Evolutionary conservation across 2,888 invertebrate species (phyloP).

Genomic region (Smittia aterrima): DNA sequence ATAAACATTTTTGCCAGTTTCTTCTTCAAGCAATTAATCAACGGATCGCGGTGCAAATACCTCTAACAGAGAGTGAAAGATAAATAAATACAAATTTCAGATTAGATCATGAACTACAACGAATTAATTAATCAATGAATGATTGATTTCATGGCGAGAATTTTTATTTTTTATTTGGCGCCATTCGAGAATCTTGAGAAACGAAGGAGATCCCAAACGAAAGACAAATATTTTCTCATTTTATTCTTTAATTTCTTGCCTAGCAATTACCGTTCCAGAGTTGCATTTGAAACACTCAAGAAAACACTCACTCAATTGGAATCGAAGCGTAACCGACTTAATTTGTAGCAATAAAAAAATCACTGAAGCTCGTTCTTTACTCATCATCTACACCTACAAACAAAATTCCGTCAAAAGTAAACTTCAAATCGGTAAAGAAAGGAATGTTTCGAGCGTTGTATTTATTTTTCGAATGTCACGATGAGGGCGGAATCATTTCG

Average conservation of each 20-base stretch:
- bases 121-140: constrained; percentile 35
- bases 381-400: neutral
- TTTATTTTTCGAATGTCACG: too few relatives aligned
- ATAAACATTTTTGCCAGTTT: too few relatives aligned
- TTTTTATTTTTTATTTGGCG: constrained; percentile 14
- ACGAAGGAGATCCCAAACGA: neutral
- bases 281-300: constrained; percentile 12
- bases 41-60: neutral
- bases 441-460: too few relatives aligned
- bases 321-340: neutral
- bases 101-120: constrained; percentile 34
- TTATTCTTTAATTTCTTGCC: too few relatives aligned
- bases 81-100: constrained; percentile 21
- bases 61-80: neutral
- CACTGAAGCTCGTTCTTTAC: neutral
- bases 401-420: neutral
- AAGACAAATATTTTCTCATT: too few relatives aligned
- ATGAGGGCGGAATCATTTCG: too few relatives aligned
- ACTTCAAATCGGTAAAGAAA: neutral
- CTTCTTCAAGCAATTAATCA: too few relatives aligned
- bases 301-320: constrained; percentile 24
- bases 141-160: neutral
- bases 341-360: neutral
- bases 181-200: neutral
- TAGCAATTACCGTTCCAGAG: constrained; percentile 37